Evolutionary conservation across 2,888 invertebrate species (phyloP), one percentile per base, ranked within the genome.

Genomic region (Oscheius sp.): DNA sequence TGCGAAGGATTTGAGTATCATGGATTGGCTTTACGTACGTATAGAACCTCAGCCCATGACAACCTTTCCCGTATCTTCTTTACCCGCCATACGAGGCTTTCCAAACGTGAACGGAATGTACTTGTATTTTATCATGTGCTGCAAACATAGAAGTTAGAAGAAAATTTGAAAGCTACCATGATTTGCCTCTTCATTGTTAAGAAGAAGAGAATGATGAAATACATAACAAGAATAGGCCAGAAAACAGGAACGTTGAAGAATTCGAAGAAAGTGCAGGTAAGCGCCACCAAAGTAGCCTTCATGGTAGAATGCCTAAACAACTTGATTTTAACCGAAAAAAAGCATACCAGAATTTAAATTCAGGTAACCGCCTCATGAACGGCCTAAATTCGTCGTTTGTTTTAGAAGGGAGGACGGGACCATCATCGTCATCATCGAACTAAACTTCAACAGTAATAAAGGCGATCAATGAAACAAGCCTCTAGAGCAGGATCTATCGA

Each of bases 171-270:
- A 45, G 9, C 9, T 45, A 96, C 96, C 93, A 94, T 97, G 88
- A 99, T 99, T 92, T 99, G 99, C 88, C 97, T 93, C 91, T 98
- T 99, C 98, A 99, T 98, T 74, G 99, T 99, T 89, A 99, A 94
- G 91, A 95, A 94, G 91, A 98, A 95, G 84, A 99, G 91, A 74
- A 97, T 95, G 89, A 99, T 94, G 91, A 99, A 99, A 91, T 99
- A 99, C 94, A 99, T 95, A 88, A 99, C 96, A 89, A 99, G 92
- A 88, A 99, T 99, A 76, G 99, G 99, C 99, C 99, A 99, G 91
- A 99, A 99, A 87, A 99, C 99, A 89, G 99, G 99, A 90, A 99
- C 94, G 92, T 99, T 96, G 90, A 98, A 96, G 87, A 81, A 80
- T 88, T 98, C 96, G 89, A 99, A 96, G 90, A 96, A 94, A 75